Base-by-base conservation (phyloP, 2,797 vertebrate genomes). In the Knipowitschia caucasica region DNA sequence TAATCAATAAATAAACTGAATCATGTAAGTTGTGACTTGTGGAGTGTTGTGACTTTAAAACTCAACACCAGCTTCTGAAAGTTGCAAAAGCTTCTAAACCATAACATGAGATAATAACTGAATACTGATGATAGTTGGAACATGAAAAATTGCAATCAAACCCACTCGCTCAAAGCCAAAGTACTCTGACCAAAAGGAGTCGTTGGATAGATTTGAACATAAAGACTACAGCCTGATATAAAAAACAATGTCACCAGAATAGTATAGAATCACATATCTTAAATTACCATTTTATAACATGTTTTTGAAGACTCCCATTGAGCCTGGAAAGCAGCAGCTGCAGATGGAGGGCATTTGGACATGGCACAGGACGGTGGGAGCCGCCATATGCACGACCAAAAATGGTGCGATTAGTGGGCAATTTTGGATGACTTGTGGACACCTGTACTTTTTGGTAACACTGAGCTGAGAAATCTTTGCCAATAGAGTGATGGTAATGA, bases 371-470 rank as follows among this genome's bases (percentile, higher is more conserved):
- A 61, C 54, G 59, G 20, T 36, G n/a, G 53, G 50, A 59, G 24
- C 34, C 39, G 67, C 54, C 60, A 61, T 26, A 62, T 21, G 49
- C 51, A 65, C 56, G 62, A 67, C 34, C 17, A 40, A 45, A 17
- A 53, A 67, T 57, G 51, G 54, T 57, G 39, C 27, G 62, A 62
- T 67, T 31, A 53, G 60, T 50, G 43, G 59, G 42, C 42, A 53
- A 71, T 63, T 60, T 67, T 50, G 35, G 59, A 46, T 34, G 56
- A 69, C 62, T 60, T 67, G 46, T 53, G 38, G 49, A 56, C 49
- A 75, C 71, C 49, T 47, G 61, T 46, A 27, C 39, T 62, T 69
- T n/a, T 67, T 60, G 52, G 46, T 21, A 30, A 65, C 45, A 36
- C 52, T 53, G 35, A 27, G 56, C 44, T 64, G 60, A 23, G 68